Percentiles rank a stretch among this genome's conserved stretches.
These are phyloP conservation scores for Sisor rabdophorus DNA, from an alignment of 2,113 vertebrate genomes.

Conservation along the genomic window DNA sequence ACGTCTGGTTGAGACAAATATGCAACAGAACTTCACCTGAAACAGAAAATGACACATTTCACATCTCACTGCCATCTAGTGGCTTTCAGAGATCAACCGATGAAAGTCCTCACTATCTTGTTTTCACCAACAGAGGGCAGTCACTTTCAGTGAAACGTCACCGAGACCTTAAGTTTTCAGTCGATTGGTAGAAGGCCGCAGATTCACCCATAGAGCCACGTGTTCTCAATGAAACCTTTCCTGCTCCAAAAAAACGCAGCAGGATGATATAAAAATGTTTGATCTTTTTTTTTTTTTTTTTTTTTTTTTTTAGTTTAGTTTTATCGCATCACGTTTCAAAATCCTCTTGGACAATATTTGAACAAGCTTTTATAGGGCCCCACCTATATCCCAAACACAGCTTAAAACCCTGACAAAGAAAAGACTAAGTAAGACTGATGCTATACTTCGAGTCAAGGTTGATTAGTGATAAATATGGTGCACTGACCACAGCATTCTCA, in stretches of 20 bases:
- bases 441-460: no score
- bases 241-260: background rate
- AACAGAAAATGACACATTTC: no score
- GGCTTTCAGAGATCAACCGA: background rate
- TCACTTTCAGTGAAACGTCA: background rate
- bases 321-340: background rate
- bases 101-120: background rate
- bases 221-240: background rate
- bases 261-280: no score
- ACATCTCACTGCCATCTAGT: background rate
- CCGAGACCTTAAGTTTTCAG: background rate
- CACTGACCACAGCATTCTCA: background rate
- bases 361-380: conserved; percentile 3
- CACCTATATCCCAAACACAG: conserved; percentile 25
- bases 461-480: no score
- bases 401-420: background rate
- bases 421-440: background rate
- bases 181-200: background rate
- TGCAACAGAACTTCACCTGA: no score
- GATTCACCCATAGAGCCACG: background rate
- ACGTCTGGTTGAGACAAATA: no score
- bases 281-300: no score
- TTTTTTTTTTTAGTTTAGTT: background rate
- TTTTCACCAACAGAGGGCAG: background rate
- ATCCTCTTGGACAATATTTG: conserved; percentile 20